Percentiles rank a stretch among this genome's conserved stretches.
These are phyloP conservation scores for Babylonia areolata DNA, from an alignment of 1,140 invertebrate species.

Conservation along the genomic window DNA sequence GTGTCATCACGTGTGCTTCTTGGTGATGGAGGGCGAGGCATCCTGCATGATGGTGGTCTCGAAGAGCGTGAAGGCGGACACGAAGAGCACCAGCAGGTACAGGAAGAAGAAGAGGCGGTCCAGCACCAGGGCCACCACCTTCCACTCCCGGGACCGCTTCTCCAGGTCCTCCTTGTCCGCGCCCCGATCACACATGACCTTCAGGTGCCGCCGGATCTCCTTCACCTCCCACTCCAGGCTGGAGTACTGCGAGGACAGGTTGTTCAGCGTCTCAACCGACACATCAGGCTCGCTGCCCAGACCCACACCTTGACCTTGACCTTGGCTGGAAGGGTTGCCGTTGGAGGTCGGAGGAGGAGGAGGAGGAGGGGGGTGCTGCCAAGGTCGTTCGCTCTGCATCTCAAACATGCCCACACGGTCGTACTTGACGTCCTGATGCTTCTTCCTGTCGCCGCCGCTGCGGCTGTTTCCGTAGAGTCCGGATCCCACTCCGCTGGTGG, in stretches of 20 bases:
- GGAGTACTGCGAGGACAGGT: conserved; percentile 35
- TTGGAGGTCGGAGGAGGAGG: conserved; percentile 8
- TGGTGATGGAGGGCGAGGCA: background rate
- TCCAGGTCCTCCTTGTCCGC: conserved; percentile 63
- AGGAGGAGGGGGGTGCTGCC: conserved; percentile 27
- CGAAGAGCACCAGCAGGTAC: conserved; percentile 70
- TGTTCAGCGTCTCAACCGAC: conserved; percentile 26
- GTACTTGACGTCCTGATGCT: conserved; percentile 55
- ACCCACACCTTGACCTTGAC: too few species aligned
- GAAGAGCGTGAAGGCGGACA: conserved; percentile 71
- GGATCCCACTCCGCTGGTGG: background rate
- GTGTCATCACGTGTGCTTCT: background rate
- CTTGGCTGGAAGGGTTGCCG: conserved; percentile 3
- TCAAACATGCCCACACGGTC: conserved; percentile 57
- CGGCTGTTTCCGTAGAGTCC: background rate
- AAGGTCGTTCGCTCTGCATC: conserved; percentile 59
- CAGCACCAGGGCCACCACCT: conserved; percentile 71
- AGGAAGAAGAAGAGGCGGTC: conserved; percentile 74
- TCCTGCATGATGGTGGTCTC: conserved; percentile 51
- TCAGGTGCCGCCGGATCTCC: conserved; percentile 66
- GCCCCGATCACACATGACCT: conserved; percentile 57
- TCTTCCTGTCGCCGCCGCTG: conserved; percentile 50
- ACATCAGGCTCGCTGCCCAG: conserved; percentile 33
- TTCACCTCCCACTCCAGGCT: conserved; percentile 68
- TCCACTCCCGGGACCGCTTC: conserved; percentile 72